phyloP scores from a whole-genome alignment of 2,797 vertebrate species.

The Monodelphis domestica region DNA sequence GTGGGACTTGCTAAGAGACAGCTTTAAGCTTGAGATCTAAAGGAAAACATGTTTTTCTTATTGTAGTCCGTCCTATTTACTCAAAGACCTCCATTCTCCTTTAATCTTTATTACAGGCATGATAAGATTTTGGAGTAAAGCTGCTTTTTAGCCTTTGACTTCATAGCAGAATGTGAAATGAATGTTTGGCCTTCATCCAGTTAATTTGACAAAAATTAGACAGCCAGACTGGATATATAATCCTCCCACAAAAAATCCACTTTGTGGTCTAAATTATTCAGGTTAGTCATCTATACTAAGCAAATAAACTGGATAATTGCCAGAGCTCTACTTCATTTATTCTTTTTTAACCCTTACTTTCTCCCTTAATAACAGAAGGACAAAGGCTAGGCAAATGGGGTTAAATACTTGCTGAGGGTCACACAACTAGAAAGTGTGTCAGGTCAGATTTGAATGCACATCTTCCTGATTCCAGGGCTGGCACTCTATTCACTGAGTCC shows the following conservation, averaged over 20 bases:
- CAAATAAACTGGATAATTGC: conserved; percentile 25
- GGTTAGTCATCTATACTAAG: conserved; percentile 34
- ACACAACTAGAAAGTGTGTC: too few relatives aligned
- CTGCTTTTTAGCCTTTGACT: not conserved
- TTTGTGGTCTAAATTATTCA: conserved; percentile 54
- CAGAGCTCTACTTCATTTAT: too few relatives aligned
- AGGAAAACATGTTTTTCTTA: conserved; percentile 6
- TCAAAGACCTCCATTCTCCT: not conserved
- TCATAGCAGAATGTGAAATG: not conserved
- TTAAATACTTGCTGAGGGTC: too few relatives aligned
- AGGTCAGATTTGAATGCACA: too few relatives aligned
- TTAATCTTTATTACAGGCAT: not conserved
- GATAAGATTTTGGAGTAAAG: not conserved
- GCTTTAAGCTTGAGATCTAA: conserved; percentile 12
- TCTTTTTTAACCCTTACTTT: too few relatives aligned
- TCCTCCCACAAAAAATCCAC: conserved; percentile 19
- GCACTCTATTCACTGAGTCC: too few relatives aligned
- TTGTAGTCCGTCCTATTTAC: not conserved
- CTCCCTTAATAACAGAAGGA: too few relatives aligned
- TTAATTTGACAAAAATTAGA: conserved; percentile 53
- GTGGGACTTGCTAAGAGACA: not conserved
- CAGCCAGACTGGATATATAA: not conserved
- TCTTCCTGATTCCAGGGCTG: too few relatives aligned
- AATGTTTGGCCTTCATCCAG: conserved; percentile 44
- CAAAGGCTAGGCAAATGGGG: too few relatives aligned